Conservation (phyloP, 2,888 invertebrate genomes). For the Acleris holmiana region DNA sequence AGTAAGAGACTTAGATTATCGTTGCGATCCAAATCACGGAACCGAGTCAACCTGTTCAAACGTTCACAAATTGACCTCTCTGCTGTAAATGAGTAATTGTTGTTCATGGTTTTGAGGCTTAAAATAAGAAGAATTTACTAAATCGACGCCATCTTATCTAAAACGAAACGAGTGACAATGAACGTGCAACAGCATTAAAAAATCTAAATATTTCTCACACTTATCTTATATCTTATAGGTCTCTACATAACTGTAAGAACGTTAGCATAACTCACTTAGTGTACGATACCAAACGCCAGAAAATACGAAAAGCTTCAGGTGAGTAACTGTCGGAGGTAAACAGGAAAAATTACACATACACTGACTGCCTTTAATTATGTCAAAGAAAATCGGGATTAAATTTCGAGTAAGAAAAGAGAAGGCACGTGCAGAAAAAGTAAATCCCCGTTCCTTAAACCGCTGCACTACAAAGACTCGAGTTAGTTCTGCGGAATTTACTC, state of each 20-base stretch:
- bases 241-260: not conserved
- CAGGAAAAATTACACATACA: conserved; percentile 41
- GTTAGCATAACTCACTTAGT: conserved; percentile 45
- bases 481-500: conserved; percentile 48
- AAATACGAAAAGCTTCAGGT: conserved; percentile 37
- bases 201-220: not conserved
- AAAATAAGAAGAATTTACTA: not conserved
- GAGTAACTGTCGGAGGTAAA: conserved; percentile 35
- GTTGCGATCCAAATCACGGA: conserved; percentile 36
- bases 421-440: conserved; percentile 45
- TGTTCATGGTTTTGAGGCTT: conserved; percentile 17
- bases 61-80: conserved; percentile 36
- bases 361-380: conserved; percentile 26
- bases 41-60: conserved; percentile 37
- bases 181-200: not conserved
- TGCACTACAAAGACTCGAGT: conserved; percentile 44
- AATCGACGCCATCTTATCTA: too few species aligned
- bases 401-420: conserved; percentile 43
- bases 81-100: conserved; percentile 38
- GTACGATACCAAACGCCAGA: conserved; percentile 46
- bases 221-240: not conserved
- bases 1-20: conserved; percentile 46
- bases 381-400: conserved; percentile 41
- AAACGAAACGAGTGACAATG: too few species aligned
- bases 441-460: conserved; percentile 50